Base-by-base conservation (phyloP, 1,140 invertebrate species). In the Hypothenemus hampei region DNA sequence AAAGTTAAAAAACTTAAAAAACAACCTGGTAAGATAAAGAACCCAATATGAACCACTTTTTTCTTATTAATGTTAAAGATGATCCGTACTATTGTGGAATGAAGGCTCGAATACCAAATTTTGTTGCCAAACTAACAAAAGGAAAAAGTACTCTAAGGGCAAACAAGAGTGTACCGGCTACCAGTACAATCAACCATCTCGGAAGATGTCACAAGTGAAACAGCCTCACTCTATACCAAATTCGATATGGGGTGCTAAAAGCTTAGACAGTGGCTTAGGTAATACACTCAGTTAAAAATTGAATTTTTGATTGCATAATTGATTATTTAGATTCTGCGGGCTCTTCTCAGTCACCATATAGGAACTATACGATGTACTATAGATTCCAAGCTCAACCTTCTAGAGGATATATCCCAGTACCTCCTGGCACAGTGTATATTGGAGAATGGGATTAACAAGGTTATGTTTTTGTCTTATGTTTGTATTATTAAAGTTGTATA, bases 41-140 rank as follows among this genome's bases (percentile, higher is more conserved):
- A 36, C 8, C 35, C 6, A 36, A n/a, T 20, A 45, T 24, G 15
- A 10, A 20, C 8, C 26, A 45, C 8, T 24, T 20, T 35, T 15
- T 35, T 35, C 8, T 23, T 49, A 22, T 1, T 39, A 21, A 16
- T 35, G 6, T 26, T 35, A 10, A 20, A 57, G 91, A 94, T 72
- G 91, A 95, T 73, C 91, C 91, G 1, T 65, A 94, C 75, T 95
- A 95, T 68, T 93, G 90, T 70, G 92, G 92, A 10, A 76, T 94
- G 57, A 78, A 87, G 63, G 92, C 92, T 20, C 80, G 91, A 49
- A 57, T 57, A 22, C 55, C 55, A 88, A 93, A 93, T 75, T 93
- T 93, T 72, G 89, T 88, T 31, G 75, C 78, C 45, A 86, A 87
- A 68, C 57, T 64, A 19, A 75, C 55, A 21, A n/a, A n/a, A 41